Conservation (phyloP, 2,113 vertebrate genomes). For the Dinomys branickii region DNA sequence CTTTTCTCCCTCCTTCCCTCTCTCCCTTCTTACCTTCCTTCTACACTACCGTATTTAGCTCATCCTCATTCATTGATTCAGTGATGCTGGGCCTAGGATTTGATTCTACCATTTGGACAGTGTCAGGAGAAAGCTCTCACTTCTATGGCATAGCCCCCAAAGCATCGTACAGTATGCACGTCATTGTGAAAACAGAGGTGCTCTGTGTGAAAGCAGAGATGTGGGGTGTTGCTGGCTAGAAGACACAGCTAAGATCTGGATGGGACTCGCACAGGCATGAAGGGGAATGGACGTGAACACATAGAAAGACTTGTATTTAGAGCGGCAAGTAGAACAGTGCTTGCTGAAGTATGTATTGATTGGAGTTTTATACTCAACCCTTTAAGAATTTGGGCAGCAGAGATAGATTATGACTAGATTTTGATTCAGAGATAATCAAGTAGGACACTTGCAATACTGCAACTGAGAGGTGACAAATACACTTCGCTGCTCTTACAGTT, state of each 20-base stretch:
- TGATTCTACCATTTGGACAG: not conserved
- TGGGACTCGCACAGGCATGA: not conserved
- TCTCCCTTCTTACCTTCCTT: not conserved
- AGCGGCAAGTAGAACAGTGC: not conserved
- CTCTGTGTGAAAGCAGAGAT: not conserved
- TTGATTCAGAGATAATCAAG: not conserved
- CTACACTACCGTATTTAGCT: not conserved
- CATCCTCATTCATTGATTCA: not conserved
- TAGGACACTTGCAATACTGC: not conserved
- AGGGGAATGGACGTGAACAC: rapidly evolving
- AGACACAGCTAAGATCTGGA: not conserved
- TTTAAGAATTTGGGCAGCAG: not conserved
- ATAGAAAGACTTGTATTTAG: not conserved
- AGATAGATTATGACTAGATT: not conserved
- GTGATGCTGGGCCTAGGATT: not conserved
- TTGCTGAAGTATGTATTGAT: not conserved
- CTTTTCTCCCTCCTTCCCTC: too few species aligned
- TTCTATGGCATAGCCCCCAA: not conserved
- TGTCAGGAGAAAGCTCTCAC: not conserved
- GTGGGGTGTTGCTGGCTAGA: not conserved
- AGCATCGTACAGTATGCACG: not conserved
- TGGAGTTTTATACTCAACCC: not conserved
- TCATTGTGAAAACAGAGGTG: not conserved
- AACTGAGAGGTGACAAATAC: not conserved
- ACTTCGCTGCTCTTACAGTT: not conserved